Percentiles rank a stretch among this genome's conserved stretches.
These are phyloP conservation scores for Miltochrista miniata DNA, from an alignment of 2,888 invertebrate species.

Conservation along the genomic window DNA sequence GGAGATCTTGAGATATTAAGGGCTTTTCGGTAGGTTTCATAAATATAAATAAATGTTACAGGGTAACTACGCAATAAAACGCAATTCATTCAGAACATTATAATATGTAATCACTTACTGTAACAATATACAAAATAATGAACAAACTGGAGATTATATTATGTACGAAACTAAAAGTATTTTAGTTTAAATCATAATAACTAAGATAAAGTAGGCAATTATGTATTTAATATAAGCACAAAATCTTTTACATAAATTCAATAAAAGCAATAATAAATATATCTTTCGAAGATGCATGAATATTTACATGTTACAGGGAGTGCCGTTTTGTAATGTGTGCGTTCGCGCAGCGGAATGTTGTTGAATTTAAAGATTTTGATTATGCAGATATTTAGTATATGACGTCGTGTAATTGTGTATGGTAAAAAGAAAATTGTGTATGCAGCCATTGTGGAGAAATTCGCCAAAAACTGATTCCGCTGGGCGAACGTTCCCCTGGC, in stretches of 20 bases:
- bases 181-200: constrained; percentile 1
- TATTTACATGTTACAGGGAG: constrained; percentile 21
- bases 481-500: too few relatives aligned
- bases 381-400: too few relatives aligned
- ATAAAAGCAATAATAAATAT: constrained; percentile 7
- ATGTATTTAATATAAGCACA: constrained; percentile 14
- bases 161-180: constrained; percentile 26
- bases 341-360: too few relatives aligned
- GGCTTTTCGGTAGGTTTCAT: too few relatives aligned
- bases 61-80: constrained; percentile 22
- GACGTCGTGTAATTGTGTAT: too few relatives aligned
- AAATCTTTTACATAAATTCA: constrained; percentile 4
- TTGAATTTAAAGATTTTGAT: too few relatives aligned
- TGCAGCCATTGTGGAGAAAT: too few relatives aligned
- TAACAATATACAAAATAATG: constrained; percentile 40
- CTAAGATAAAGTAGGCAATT: not conserved
- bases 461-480: too few relatives aligned
- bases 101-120: constrained; percentile 40
- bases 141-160: constrained; percentile 24
- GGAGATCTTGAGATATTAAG: too few relatives aligned
- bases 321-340: too few relatives aligned
- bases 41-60: too few relatives aligned
- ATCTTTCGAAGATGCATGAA: constrained; percentile 9
- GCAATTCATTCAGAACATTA: constrained; percentile 30
- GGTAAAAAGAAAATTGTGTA: too few relatives aligned